Evolutionary conservation across 1,140 invertebrate genomes (phyloP).

Genomic region (Tetramorium alpestre): DNA sequence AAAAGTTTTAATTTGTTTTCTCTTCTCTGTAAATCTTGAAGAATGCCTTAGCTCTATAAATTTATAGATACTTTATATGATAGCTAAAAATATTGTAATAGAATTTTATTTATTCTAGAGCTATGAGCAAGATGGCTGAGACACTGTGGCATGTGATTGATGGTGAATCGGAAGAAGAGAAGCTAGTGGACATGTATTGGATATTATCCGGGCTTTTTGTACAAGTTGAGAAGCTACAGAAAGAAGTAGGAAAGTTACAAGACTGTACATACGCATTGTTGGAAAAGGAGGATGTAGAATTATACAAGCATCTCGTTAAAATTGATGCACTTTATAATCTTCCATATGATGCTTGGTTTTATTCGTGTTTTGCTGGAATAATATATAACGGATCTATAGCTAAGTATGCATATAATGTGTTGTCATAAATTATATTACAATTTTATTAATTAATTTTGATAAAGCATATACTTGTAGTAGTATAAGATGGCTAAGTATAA

Average conservation of each 20-base stretch:
- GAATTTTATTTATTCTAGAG: slow-evolving; percentile 82
- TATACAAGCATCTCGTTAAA: slow-evolving; percentile 88
- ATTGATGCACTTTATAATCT: slow-evolving; percentile 87
- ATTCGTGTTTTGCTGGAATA: slow-evolving; percentile 92
- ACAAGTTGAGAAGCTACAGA: slow-evolving; percentile 88
- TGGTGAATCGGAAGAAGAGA: slow-evolving; percentile 85
- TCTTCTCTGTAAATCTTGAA: not conserved
- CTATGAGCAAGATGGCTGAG: slow-evolving; percentile 89
- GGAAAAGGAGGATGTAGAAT: slow-evolving; percentile 90
- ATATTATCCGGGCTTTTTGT: slow-evolving; percentile 90
- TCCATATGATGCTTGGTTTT: slow-evolving; percentile 91
- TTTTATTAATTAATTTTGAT: slow-evolving; percentile 18
- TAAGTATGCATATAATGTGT: slow-evolving; percentile 86
- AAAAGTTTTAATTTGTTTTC: not conserved
- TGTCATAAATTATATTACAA: slow-evolving; percentile 8
- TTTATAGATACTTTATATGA: not conserved
- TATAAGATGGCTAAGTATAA: too few species aligned
- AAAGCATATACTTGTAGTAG: not conserved
- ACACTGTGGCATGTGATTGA: slow-evolving; percentile 90
- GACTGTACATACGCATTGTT: slow-evolving; percentile 89
- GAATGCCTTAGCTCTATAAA: not conserved
- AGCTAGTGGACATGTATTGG: slow-evolving; percentile 91
- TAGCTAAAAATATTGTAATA: not conserved
- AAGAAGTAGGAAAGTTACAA: slow-evolving; percentile 88
- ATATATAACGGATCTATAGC: slow-evolving; percentile 91